Base-by-base conservation (phyloP, 2,113 vertebrate species). In the Eupsittula cactorum region DNA sequence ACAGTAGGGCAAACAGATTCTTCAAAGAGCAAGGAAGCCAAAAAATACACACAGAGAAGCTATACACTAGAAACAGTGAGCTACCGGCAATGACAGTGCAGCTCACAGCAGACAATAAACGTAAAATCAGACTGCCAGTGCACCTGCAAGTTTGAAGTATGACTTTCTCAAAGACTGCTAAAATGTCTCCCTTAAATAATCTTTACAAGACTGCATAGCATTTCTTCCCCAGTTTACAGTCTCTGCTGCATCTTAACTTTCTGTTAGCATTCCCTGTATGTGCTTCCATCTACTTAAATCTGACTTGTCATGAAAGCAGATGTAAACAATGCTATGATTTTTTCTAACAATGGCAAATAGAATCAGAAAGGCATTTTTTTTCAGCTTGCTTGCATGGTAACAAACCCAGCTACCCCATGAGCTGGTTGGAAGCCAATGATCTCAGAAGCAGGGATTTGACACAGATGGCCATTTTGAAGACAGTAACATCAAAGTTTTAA, bases 121-220 rank as follows among this genome's bases (percentile, higher is more conserved):
- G 5, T 46, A 83, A 93, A 95, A 81, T 63, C 53, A 86, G 35
- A 52, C 33, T 80, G 49, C 29, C 64, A 86, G 12, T 55, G 60
- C 46, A 86, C 46, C 41, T 86, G 55, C 50, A 92, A 63, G 21
- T 17, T 7, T 78, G 47, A 59, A 83, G 15, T 39, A 49, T 33
- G 28, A 47, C 42, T 88, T 80, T 74, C 16, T 86, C 55, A 67
- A 46, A 88, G 21, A 63, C 49, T 81, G 63, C 11, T 78, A 81
- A 92, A 90, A 78, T 46, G 4, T 35, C 46, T 83, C 69, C 71
- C 33, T 90, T 83, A 93, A 94, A 90, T 80, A 92, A 93, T 74
- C 23, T 86, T 90, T 88, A 81, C 25, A 81, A 53, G 29, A 50
- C 60, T 86, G 33, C 50, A 41, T 23, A 78, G 46, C 10, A 39